phyloP scores from a whole-genome alignment of 2,888 invertebrate genomes.

The Invenusta paracnida region DNA sequence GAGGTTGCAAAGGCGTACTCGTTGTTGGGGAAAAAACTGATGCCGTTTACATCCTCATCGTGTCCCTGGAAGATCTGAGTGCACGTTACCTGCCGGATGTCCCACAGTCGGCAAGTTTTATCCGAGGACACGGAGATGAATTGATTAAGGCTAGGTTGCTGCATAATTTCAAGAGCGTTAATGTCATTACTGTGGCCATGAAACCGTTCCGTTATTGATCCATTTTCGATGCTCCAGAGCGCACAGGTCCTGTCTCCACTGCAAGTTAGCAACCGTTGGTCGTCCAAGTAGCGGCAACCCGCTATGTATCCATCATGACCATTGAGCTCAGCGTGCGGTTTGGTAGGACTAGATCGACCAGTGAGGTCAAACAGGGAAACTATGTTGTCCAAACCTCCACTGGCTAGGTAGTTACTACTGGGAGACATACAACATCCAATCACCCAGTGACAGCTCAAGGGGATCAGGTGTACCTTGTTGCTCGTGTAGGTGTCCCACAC shows the following conservation, averaged over 20 bases:
- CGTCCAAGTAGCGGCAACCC: constrained; percentile 32
- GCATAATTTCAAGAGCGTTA: constrained; percentile 34
- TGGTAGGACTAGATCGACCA: constrained; percentile 33
- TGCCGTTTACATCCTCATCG: constrained; percentile 38
- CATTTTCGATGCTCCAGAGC: constrained; percentile 25
- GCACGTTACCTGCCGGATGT: constrained; percentile 36
- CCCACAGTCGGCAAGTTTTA: constrained; percentile 40
- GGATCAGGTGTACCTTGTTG: constrained; percentile 35
- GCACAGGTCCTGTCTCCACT: constrained; percentile 39
- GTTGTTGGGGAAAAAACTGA: constrained; percentile 40
- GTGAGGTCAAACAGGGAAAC: constrained; percentile 32
- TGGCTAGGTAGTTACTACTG: constrained; percentile 20
- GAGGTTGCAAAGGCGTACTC: constrained; percentile 42
- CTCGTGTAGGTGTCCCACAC: constrained; percentile 39
- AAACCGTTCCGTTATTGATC: constrained; percentile 22
- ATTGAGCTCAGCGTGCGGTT: constrained; percentile 28
- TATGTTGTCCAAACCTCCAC: constrained; percentile 39
- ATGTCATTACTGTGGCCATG: constrained; percentile 40
- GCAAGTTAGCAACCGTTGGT: constrained; percentile 7
- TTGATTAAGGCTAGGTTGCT: background rate
- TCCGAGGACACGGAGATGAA: constrained; percentile 39
- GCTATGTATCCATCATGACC: constrained; percentile 41
- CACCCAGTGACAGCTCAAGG: constrained; percentile 34
- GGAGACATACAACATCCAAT: constrained; percentile 39
- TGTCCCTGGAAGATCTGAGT: constrained; percentile 39